Evolutionary conservation across 1,140 invertebrate species (phyloP), one percentile per base, ranked within the genome.

Genomic region (Trachymyrmex cornetzi): DNA sequence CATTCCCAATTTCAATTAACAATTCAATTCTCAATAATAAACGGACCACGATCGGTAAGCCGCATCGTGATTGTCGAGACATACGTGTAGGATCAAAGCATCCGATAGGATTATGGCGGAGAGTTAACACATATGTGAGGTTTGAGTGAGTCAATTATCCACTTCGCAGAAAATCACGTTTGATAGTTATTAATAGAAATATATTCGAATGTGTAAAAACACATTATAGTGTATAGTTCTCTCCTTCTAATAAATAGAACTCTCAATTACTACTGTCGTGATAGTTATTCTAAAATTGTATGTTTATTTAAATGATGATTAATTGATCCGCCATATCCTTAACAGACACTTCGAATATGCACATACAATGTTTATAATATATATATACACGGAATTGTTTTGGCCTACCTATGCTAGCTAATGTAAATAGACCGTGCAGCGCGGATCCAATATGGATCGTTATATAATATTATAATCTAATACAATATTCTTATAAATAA

Each of bases 341-440:
- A 30, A 6, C 27, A 61, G 69, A 84, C 27, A 84, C 87, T 59
- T 86, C 69, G 24, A 75, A 7, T 34, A 80, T 55, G 38, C 27
- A 84, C 69, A 50, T 79, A 87, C 69, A 85, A 19, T 84, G 72
- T 75, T 89, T 86, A 86, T 88, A 86, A 64, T 85, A 89, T 69
- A 14, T 69, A 66, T 66, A 69, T 34, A 30, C 6, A 30, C 5
- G 88, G n/a, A 90, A 89, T 91, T 90, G 22, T 91, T 92, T 92
- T 91, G 34, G 86, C 88, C 88, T 92, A 91, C 71, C 91, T 91
- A 91, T 89, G 88, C 81, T 92, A 92, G 64, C 64, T 89, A 91
- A 79, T 89, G 84, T 44, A 53, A 64, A 74, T 69, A 48, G 86
- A 59, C 75, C 81, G 79, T 87, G 81, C 87, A 92, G 88, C 81